Percentiles rank a stretch among this genome's conserved stretches.
Conservation (phyloP, 2,888 invertebrate genomes). For the Agrilus mali region DNA sequence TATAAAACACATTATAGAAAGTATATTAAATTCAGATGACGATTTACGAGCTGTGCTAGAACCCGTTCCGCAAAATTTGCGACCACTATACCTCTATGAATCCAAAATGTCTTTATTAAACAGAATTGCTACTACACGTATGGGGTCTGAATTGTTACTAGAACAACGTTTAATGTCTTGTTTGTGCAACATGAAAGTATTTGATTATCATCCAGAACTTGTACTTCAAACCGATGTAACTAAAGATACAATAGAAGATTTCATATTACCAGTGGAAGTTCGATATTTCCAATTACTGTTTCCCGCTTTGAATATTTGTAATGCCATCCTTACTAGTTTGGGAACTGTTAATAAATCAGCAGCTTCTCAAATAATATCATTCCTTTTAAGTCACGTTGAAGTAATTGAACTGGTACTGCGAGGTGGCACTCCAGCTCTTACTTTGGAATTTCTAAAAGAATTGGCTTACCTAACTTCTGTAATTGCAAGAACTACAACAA, state of each 20-base stretch:
- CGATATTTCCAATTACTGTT: constrained; percentile 74
- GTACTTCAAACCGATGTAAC: constrained; percentile 23
- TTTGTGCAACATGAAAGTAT: constrained; percentile 55
- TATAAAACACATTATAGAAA: constrained; percentile 70
- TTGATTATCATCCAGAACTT: constrained; percentile 61
- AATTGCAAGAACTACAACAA: constrained; percentile 29
- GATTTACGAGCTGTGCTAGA: constrained; percentile 53
- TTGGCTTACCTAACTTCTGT: constrained; percentile 57
- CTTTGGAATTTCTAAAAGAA: constrained; percentile 56
- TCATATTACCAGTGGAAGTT: constrained; percentile 49
- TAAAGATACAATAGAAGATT: constrained; percentile 27
- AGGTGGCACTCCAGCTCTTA: constrained; percentile 51
- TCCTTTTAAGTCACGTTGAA: constrained; percentile 70
- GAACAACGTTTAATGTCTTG: constrained; percentile 47
- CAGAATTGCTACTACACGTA: constrained; percentile 51
- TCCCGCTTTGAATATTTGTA: constrained; percentile 69
- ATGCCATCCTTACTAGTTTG: constrained; percentile 68
- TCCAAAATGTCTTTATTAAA: constrained; percentile 72
- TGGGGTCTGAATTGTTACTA: constrained; percentile 52
- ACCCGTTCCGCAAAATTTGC: constrained; percentile 52
- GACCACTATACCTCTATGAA: constrained; percentile 74
- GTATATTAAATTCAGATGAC: constrained; percentile 61
- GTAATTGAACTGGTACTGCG: constrained; percentile 67
- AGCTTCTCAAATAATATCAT: constrained; percentile 66
- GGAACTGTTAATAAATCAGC: constrained; percentile 76